Evolutionary conservation across 2,888 invertebrate species (phyloP).

Genomic region (Hyppa rectilinea): DNA sequence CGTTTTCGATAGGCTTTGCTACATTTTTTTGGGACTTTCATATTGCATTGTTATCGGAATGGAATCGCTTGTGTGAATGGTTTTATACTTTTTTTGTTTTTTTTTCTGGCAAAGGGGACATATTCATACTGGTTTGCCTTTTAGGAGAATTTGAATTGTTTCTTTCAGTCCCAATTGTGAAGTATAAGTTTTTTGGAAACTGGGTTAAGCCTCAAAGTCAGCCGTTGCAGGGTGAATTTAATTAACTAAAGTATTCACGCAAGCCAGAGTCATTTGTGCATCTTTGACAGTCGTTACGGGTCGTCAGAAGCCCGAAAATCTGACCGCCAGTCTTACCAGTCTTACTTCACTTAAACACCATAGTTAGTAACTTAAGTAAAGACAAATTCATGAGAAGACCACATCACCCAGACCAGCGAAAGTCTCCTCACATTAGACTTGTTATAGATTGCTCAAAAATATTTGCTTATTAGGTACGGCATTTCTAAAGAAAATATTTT

Average conservation of each 20-base stretch:
- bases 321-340: too few species aligned
- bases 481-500: not conserved
- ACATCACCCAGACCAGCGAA: too few species aligned
- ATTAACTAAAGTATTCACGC: not conserved
- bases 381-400: too few species aligned
- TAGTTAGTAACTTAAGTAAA: too few species aligned
- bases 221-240: not conserved
- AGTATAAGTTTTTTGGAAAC: not conserved
- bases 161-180: not conserved
- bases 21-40: slow-evolving; percentile 36
- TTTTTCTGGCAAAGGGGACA: not conserved
- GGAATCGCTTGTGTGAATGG: slow-evolving; percentile 40
- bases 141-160: not conserved
- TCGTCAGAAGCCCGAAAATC: too few species aligned
- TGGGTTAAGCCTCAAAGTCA: not conserved
- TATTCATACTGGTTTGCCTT: slow-evolving; percentile 6
- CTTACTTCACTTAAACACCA: too few species aligned
- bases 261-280: too few species aligned
- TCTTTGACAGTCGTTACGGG: too few species aligned
- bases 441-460: not conserved
- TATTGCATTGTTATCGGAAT: slow-evolving; percentile 54
- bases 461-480: too few species aligned
- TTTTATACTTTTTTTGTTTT: slow-evolving; percentile 19
- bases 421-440: too few species aligned
- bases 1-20: slow-evolving; percentile 29